Conservation (phyloP, 1,140 invertebrate species). For the Drosophila orosa region DNA sequence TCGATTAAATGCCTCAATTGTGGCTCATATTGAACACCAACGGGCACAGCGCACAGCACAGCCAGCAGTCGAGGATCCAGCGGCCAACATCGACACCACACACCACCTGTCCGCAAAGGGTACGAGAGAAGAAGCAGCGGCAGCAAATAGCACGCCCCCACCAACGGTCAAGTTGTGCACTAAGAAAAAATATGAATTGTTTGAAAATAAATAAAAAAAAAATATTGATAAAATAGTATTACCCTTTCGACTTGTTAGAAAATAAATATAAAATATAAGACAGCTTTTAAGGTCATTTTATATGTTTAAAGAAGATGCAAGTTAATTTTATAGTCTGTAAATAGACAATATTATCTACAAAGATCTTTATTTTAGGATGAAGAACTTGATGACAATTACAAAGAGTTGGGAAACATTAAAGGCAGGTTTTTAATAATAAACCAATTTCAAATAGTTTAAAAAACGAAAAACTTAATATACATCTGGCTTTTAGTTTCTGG, state of each 20-base stretch:
- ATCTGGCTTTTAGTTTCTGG: no score
- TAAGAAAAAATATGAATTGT: not conserved
- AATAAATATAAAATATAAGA: not conserved
- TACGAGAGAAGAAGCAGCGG: conserved; percentile 48
- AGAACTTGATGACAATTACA: not conserved
- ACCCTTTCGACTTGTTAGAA: not conserved
- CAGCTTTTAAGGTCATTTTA: not conserved
- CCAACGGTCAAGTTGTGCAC: conserved; percentile 71
- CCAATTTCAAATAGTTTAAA: not conserved
- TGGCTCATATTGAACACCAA: conserved; percentile 82
- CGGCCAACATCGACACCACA: conserved; percentile 78
- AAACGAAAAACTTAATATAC: not conserved
- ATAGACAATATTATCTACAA: no score
- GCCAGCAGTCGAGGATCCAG: conserved; percentile 50
- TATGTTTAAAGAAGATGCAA: no score
- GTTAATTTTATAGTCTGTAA: not conserved
- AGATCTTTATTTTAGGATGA: not conserved
- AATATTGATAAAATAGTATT: not conserved
- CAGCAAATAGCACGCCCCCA: conserved; percentile 78
- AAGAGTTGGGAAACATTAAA: no score
- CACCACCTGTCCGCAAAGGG: conserved; percentile 75
- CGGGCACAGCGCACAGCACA: conserved; percentile 54
- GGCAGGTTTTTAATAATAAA: not conserved
- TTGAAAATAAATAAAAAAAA: not conserved
- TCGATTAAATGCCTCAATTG: conserved; percentile 83